phyloP scores from a whole-genome alignment of 1,140 invertebrate genomes.

The Odontomachus brunneus region DNA sequence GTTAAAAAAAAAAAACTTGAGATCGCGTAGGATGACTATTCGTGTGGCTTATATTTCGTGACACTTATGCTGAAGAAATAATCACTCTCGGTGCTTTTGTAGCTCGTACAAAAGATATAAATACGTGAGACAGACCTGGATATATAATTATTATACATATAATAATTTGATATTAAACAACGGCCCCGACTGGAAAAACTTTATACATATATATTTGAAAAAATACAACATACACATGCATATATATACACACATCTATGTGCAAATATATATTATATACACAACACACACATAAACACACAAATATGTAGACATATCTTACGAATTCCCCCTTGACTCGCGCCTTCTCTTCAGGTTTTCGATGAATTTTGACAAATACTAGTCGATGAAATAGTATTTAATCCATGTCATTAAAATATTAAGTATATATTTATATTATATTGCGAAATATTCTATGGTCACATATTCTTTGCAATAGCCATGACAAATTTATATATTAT shows the following conservation, averaged over 20 bases:
- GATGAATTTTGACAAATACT: slow-evolving; percentile 56
- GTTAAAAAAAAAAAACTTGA: slow-evolving; percentile 36
- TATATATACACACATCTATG: slow-evolving; percentile 8
- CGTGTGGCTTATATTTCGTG: slow-evolving; percentile 63
- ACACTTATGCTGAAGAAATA: slow-evolving; percentile 60
- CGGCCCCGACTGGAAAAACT: slow-evolving; percentile 50
- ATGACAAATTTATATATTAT: neutral
- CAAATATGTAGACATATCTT: slow-evolving; percentile 52
- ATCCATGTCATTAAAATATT: slow-evolving; percentile 25
- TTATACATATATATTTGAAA: slow-evolving; percentile 66
- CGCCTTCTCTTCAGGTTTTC: slow-evolving; percentile 29
- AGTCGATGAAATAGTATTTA: slow-evolving; percentile 32
- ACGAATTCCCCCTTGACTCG: neutral
- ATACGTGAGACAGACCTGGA: slow-evolving; percentile 39
- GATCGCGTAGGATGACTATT: slow-evolving; percentile 51
- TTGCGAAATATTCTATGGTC: neutral
- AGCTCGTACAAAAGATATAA: slow-evolving; percentile 60
- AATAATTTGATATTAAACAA: slow-evolving; percentile 60
- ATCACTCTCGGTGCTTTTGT: slow-evolving; percentile 58
- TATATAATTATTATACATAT: slow-evolving; percentile 42
- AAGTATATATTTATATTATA: slow-evolving; percentile 1
- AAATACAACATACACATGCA: slow-evolving; percentile 17
- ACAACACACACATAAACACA: neutral
- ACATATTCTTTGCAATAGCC: neutral
- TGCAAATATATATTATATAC: neutral